Evolutionary conservation across 1,140 invertebrate species (phyloP).

Genomic region (Drosophila auraria): DNA sequence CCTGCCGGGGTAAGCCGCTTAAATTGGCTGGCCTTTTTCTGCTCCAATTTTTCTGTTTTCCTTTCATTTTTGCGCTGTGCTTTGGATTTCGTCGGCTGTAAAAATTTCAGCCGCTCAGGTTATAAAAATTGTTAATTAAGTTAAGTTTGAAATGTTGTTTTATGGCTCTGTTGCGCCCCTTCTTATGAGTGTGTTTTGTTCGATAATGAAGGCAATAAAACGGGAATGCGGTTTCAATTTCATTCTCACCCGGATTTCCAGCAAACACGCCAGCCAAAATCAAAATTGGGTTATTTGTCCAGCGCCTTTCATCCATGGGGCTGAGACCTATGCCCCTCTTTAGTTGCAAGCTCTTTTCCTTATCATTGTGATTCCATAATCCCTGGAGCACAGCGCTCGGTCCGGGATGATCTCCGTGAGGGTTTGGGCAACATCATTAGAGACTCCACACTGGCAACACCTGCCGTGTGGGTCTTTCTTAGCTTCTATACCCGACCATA

Average conservation of each 20-base stretch:
- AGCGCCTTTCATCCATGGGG: not conserved
- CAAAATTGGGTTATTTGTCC: slow-evolving; percentile 1
- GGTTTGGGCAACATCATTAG: slow-evolving; percentile 65
- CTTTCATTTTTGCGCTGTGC: slow-evolving; percentile 34
- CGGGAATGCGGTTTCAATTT: slow-evolving; percentile 32
- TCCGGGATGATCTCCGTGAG: slow-evolving; percentile 7
- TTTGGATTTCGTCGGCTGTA: slow-evolving; percentile 51
- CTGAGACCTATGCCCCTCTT: not conserved
- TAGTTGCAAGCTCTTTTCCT: too few species aligned
- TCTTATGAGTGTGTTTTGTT: slow-evolving; percentile 45
- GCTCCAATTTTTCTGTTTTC: slow-evolving; percentile 25
- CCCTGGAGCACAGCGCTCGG: not conserved
- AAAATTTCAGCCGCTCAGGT: slow-evolving; percentile 45
- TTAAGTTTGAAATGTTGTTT: slow-evolving; percentile 72
- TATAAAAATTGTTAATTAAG: slow-evolving; percentile 76
- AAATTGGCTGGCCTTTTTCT: slow-evolving; percentile 56
- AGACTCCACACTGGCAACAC: slow-evolving; percentile 33
- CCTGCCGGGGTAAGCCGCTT: slow-evolving; percentile 54
- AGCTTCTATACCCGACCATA: slow-evolving; percentile 4
- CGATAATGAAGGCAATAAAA: slow-evolving; percentile 42
- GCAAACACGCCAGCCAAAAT: slow-evolving; percentile 6
- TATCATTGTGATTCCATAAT: slow-evolving; percentile 30
- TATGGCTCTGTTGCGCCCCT: slow-evolving; percentile 47
- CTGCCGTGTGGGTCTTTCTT: not conserved
- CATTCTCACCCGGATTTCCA: slow-evolving; percentile 17